Percentiles rank a stretch among this genome's conserved stretches.
These are phyloP conservation scores for Chaenodraco wilsoni DNA, from an alignment of 2,797 vertebrate species.

Conservation along the genomic window DNA sequence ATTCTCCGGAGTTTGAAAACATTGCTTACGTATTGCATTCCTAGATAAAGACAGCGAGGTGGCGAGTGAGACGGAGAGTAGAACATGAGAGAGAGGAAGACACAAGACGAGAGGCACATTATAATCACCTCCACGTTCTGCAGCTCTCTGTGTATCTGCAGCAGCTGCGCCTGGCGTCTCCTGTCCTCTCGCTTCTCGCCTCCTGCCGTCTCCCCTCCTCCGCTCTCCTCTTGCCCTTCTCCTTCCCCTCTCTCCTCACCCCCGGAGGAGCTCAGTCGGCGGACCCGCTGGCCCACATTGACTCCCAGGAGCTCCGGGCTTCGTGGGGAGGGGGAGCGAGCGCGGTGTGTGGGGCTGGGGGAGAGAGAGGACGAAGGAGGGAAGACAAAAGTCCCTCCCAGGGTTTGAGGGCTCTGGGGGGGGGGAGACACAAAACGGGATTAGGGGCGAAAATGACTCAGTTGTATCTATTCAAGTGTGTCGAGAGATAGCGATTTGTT, in stretches of 20 bases:
- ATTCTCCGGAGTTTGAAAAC: background rate
- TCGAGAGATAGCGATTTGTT: background rate
- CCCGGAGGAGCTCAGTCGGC: conserved; percentile 81
- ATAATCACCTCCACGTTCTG: conserved; percentile 91
- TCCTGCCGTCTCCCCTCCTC: conserved; percentile 61
- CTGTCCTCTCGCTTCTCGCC: conserved; percentile 67
- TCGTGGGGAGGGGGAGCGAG: conserved; percentile 78
- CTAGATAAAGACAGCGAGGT: conserved; percentile 1
- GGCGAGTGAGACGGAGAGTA: too few relatives aligned
- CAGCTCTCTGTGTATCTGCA: conserved; percentile 86
- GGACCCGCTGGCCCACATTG: conserved; percentile 81
- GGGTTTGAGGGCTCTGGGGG: conserved; percentile 68
- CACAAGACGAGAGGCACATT: background rate
- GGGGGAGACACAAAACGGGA: background rate
- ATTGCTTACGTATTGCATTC: background rate
- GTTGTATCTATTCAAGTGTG: background rate
- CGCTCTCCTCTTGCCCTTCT: conserved; percentile 72
- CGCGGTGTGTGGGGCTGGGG: conserved; percentile 70
- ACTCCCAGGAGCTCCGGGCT: conserved; percentile 81
- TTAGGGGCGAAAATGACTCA: conserved; percentile 4
- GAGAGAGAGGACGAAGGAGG: conserved; percentile 58
- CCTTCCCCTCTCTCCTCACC: conserved; percentile 73
- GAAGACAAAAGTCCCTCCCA: conserved; percentile 67
- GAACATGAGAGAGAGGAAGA: background rate
- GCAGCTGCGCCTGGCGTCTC: conserved; percentile 78